Conservation (phyloP, 2,888 invertebrate species). For the Pristionchus arcanus region DNA sequence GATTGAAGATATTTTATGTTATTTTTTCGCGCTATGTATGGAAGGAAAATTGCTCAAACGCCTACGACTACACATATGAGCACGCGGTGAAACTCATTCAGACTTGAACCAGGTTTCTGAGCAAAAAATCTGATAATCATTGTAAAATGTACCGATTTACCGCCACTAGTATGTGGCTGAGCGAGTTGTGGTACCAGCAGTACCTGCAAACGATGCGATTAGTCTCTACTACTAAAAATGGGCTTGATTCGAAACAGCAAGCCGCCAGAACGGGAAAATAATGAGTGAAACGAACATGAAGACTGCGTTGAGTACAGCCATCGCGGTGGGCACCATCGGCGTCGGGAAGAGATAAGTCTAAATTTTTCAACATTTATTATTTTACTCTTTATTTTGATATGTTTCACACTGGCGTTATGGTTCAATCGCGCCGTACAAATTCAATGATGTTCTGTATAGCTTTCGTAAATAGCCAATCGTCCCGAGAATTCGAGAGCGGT, state of each 20-base stretch:
- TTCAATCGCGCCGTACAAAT: neutral
- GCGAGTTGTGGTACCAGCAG: slow-evolving; percentile 63
- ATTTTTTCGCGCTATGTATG: neutral
- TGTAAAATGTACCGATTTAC: slow-evolving; percentile 58
- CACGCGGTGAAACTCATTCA: neutral
- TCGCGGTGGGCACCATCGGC: neutral
- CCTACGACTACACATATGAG: too few relatives aligned
- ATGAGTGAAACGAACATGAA: neutral
- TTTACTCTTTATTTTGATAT: neutral
- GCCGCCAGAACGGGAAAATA: too few relatives aligned
- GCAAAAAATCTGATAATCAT: too few relatives aligned
- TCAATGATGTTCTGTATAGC: neutral
- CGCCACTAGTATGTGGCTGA: slow-evolving; percentile 63
- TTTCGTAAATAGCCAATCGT: neutral
- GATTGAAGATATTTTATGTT: too few relatives aligned
- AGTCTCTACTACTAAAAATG: neutral
- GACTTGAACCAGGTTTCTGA: neutral
- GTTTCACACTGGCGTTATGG: neutral
- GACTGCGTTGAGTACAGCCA: slow-evolving; percentile 10
- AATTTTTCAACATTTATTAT: neutral
- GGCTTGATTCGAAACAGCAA: neutral
- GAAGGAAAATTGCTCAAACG: neutral
- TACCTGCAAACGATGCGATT: slow-evolving; percentile 59
- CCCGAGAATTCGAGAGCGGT: too few relatives aligned
- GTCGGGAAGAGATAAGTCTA: neutral